A percentile compares a stretch with the other conserved stretches of the same genome.
Evolutionary conservation across 2,797 vertebrate species (phyloP).

Genomic region (Platalea minor): DNA sequence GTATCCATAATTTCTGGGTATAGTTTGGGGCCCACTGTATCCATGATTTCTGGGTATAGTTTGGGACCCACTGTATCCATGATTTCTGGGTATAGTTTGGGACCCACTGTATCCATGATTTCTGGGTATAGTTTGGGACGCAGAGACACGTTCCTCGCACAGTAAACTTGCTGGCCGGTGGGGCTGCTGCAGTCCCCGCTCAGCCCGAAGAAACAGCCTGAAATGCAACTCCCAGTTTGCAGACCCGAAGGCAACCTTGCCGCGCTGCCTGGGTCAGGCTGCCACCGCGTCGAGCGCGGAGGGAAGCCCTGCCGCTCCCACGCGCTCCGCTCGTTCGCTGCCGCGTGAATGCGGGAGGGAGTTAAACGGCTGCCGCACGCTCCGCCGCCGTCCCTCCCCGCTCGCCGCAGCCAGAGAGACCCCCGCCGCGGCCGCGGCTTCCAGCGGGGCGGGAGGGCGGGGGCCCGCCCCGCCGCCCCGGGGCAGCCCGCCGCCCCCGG

Average conservation of each 20-base stretch:
- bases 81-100: background rate
- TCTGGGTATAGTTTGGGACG: background rate
- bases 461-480: too few relatives aligned
- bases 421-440: too few relatives aligned
- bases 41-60: too few relatives aligned
- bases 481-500: too few relatives aligned
- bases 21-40: too few relatives aligned
- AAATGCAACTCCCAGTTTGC: fast-evolving
- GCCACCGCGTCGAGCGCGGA: background rate
- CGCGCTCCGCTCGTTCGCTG: background rate
- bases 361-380: fast-evolving
- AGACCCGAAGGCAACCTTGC: fast-evolving
- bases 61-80: too few relatives aligned
- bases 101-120: fast-evolving
- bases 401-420: background rate
- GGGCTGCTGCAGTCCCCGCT: background rate
- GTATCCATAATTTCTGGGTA: background rate
- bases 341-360: fast-evolving
- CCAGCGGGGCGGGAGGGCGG: too few relatives aligned
- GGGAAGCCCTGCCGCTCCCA: fast-evolving
- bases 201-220: fast-evolving
- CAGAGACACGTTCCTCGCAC: fast-evolving
- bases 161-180: background rate
- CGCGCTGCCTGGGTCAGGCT: fast-evolving
- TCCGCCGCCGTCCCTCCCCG: background rate